Conservation (phyloP, 1,140 invertebrate genomes). For the Pachypeltis micranthus region DNA sequence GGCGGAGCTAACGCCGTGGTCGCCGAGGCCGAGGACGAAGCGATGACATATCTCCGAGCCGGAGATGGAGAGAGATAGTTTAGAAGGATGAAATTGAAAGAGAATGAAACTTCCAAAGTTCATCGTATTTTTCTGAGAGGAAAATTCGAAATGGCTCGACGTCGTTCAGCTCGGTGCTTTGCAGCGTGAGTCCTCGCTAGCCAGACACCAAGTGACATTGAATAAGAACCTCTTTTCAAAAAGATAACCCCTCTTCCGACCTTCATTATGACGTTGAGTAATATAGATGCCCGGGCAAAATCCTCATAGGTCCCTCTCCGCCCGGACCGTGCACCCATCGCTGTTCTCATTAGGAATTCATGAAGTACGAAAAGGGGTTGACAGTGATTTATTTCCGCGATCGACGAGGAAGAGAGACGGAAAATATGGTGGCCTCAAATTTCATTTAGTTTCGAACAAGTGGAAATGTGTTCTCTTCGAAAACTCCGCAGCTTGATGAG, state of each 20-base stretch:
- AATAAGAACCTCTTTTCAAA: constrained; percentile 1
- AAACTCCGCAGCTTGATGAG: neutral
- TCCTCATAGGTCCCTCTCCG: too few species aligned
- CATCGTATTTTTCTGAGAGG: neutral
- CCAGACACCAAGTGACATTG: neutral
- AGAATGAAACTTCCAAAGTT: too few species aligned
- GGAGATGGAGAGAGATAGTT: too few species aligned
- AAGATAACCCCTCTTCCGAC: neutral
- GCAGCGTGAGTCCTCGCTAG: too few species aligned
- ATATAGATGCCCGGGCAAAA: neutral
- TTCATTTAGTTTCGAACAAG: neutral
- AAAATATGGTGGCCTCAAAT: neutral
- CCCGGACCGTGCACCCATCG: too few species aligned
- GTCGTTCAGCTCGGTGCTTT: too few species aligned
- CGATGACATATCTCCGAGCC: too few species aligned
- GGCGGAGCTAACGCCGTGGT: too few species aligned
- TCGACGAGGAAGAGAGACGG: neutral
- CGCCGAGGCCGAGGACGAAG: too few species aligned
- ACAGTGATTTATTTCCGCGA: constrained; percentile 5
- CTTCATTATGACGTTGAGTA: constrained; percentile 8
- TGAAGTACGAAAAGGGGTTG: neutral
- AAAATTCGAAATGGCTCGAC: too few species aligned
- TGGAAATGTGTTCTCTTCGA: neutral
- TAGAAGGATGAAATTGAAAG: neutral
- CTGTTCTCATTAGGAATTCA: neutral